Evolutionary conservation across 2,888 invertebrate genomes (phyloP), one percentile per base, ranked within the genome.

Genomic region (Gonocerus acuteangulatus): DNA sequence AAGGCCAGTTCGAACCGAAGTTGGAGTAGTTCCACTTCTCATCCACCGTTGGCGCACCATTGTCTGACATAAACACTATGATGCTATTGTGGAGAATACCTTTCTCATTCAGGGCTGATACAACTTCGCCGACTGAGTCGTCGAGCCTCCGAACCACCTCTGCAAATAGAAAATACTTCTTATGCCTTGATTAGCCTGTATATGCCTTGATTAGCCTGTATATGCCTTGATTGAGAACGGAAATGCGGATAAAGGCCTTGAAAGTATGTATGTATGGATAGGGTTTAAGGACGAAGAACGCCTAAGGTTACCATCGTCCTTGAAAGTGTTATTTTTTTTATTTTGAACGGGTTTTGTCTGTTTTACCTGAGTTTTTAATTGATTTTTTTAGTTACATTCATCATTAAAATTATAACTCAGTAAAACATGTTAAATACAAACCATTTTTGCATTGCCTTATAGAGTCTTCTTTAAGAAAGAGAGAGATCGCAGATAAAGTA

Each of bases 141-240:
- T 95, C 95, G 68, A 95, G 75, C 67, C 84, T 85, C 23, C 86
- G 82, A 1, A 92, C 80, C 83, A 93, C 87, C 13, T 87, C 93
- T 87, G 72, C 62, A 78, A 79, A 64, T 60, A 56, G 15, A 15
- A 45, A 34, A 36, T 27, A 2, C 16, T 18, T 1, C 19, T 18
- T 42, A 42, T 32, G 6, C 6, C 6, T 32, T 9, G 11, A 11
- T 32, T 11, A 9, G 7, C 6, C 11, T 32, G 6, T 32, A 9
- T 32, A 9, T 32, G 6, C 11, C 6, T 9, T 32, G 7, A 32
- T 32, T 6, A 32, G 11, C 11, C 6, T 32, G 6, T 32, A 9
- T 9, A 32, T 32, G 32, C 6, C 7, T 9, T 11, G 11, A 32
- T 11, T 9, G 7, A 32, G 6, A 32, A 9, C 32, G 11, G 6